These are phyloP conservation scores for Synergus laeviventris DNA, from an alignment of 2,888 invertebrate species.

Conservation along the genomic window DNA sequence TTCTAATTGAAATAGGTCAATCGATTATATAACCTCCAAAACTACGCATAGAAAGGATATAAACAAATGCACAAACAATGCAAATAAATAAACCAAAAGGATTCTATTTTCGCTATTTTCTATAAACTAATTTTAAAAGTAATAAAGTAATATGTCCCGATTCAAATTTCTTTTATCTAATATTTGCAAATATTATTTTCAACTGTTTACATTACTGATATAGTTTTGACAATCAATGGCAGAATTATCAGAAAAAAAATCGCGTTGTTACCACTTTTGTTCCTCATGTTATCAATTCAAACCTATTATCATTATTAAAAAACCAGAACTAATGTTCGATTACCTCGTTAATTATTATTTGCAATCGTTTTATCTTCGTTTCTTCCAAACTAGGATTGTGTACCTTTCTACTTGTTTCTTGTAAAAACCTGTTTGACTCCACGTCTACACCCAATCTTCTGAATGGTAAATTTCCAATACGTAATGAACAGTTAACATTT, in stretches of 20 bases:
- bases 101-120: not conserved
- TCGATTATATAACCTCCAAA: constrained; percentile 25
- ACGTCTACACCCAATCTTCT: constrained; percentile 12
- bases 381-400: not conserved
- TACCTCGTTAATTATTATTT: not conserved
- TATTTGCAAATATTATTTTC: not conserved
- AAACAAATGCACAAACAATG: too few species aligned
- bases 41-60: not conserved
- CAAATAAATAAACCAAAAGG: not conserved
- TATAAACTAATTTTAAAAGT: not conserved
- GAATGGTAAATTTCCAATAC: constrained; percentile 24
- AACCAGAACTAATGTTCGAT: not conserved
- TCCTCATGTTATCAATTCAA: too few species aligned
- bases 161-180: not conserved
- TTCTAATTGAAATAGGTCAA: not conserved
- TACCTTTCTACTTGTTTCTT: constrained; percentile 32
- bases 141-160: not conserved
- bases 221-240: not conserved
- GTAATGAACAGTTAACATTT: not conserved
- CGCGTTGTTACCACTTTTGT: not conserved
- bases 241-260: not conserved
- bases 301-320: too few species aligned
- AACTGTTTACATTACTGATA: not conserved
- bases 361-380: not conserved
- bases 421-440: constrained; percentile 34